Evolutionary conservation across 1,140 invertebrate species (phyloP).

Genomic region (Ridgeia piscesae): DNA sequence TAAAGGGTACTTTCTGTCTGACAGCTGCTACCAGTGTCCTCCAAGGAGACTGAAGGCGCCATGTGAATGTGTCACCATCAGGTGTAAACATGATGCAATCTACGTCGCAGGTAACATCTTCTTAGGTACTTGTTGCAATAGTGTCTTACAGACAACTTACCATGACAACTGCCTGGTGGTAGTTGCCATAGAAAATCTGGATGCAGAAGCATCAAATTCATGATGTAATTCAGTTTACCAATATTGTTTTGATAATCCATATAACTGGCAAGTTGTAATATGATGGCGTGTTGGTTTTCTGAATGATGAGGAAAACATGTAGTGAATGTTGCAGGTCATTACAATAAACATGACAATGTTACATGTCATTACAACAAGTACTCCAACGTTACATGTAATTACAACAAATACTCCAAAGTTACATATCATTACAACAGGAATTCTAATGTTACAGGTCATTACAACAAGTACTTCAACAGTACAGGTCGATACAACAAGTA

Average conservation of each 20-base stretch:
- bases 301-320: not conserved
- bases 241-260: not conserved
- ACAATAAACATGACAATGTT: not conserved
- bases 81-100: slow-evolving; percentile 47
- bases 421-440: not conserved
- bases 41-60: slow-evolving; percentile 32
- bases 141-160: not conserved
- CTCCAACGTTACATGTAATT: not conserved
- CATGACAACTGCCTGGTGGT: not conserved
- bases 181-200: not conserved
- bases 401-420: not conserved
- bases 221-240: not conserved
- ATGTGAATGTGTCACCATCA: slow-evolving; percentile 43
- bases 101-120: slow-evolving; percentile 38
- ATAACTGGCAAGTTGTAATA: not conserved
- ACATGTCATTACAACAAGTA: not conserved
- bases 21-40: slow-evolving; percentile 33
- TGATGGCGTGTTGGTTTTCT: not conserved
- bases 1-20: not conserved
- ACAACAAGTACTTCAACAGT: not conserved
- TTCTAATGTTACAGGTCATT: not conserved
- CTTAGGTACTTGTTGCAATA: slow-evolving; percentile 32
- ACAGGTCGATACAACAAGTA: not conserved
- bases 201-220: not conserved
- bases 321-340: not conserved